Evolutionary conservation across 2,797 vertebrate species (phyloP), one percentile per base, ranked within the genome.

Genomic region (Silurus aristotelis): DNA sequence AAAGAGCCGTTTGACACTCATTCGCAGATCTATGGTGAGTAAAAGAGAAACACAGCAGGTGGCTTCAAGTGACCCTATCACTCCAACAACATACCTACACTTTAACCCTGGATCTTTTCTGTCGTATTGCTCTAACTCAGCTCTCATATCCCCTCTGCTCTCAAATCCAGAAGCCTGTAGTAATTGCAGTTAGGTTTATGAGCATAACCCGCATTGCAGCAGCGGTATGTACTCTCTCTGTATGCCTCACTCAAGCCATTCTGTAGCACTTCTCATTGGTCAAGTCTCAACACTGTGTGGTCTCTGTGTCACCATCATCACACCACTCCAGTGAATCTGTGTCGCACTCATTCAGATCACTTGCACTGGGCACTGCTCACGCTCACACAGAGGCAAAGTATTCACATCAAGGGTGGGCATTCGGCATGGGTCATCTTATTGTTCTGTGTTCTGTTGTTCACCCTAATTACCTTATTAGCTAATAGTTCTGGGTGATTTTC

Each of bases 171-270:
- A 99, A 97, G 94, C 96, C 96, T 17, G 95, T 97, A 96, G 94
- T 97, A 96, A 97, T 98, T 95, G 96, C 97, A 89, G 95, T 98
- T 97, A 97, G 97, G 95, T 98, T 98, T 96, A 96, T 97, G 96
- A 97, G 95, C 96, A 96, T 97, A 96, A 95, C 93, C 93, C 96
- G 94, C 96, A 96, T 88, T 92, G 95, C 96, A 92, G 95, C 96
- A 94, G 95, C 95, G 97, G 97, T 98, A 97, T 96, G 96, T 98
- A 97, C 96, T 81, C 52, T 86, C 87, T 61, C 61, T 83, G 63
- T 80, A 22, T 61, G 68, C 82, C 60, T 61, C 86, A 86, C 72
- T 43, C 52, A 70, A 83, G 71, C 55, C 82, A 46, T 84, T 43
- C 83, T 81, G 82, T 76, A 82, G 63, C 83, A 80, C 87, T 78